Evolutionary conservation across 2,113 vertebrate genomes (phyloP), one percentile per base, ranked within the genome.

Genomic region (Nettapus auritus): DNA sequence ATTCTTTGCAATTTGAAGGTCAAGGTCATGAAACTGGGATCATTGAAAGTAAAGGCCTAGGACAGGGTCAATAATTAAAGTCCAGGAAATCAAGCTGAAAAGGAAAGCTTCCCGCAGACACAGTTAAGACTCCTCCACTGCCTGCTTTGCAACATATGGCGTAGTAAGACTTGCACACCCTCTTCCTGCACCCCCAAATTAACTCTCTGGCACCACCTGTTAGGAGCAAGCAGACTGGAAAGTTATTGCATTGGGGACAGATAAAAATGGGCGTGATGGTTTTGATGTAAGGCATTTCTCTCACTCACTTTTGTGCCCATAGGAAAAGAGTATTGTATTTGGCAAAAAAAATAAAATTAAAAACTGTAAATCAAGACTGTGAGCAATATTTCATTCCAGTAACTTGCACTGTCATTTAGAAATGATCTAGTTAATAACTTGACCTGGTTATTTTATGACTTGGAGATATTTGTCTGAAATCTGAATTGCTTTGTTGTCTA

Each of bases 181-280:
- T 69, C 50, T 78, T 81, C 69, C 87, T 95, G 62, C 66, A 52
- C 81, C 48, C 60, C 70, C 31, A 50, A 8, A 68, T 46, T 60
- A 67, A 88, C 17, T 83, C 80, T 82, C 76, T 69, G 82, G 56
- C 29, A 93, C 60, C 82, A 91, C 73, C 76, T 90, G 73, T 73
- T 93, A 82, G 48, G 38, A 91, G 19, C 34, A 44, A 96, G 69
- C 66, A 96, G 73, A 53, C 28, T 82, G 63, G 16, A 75, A 88
- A 86, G 83, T 81, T 33, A 34, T 50, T 64, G 64, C 56, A 68
- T 20, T 13, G 38, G 42, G 64, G 91, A 60, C 34, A 68, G 57
- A 69, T 40, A 66, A 89, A 95, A 94, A 84, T 22, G 73, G 13
- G 34, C 57, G 11, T 26, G 57, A 92, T 38, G 28, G 40, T 57